Percentiles rank a stretch among this genome's conserved stretches.
Evolutionary conservation across 1,140 invertebrate genomes (phyloP).

Genomic region (Drosophila kepulauana): DNA sequence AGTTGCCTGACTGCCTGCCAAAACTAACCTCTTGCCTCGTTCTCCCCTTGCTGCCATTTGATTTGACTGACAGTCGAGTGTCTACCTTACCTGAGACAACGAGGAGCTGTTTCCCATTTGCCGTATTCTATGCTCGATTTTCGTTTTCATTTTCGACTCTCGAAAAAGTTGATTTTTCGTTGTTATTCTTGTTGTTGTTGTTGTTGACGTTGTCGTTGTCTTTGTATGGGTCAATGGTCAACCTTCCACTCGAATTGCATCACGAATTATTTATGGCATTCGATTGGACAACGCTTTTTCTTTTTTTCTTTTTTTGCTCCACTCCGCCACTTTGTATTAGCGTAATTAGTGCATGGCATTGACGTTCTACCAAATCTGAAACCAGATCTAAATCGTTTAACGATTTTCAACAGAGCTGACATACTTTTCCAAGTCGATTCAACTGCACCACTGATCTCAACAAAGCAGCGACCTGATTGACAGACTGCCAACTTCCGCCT

Average conservation of each 20-base stretch:
- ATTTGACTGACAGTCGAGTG: slow-evolving; percentile 51
- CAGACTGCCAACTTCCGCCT: slow-evolving; percentile 11
- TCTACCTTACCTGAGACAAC: slow-evolving; percentile 23
- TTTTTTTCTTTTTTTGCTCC: background rate
- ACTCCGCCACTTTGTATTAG: slow-evolving; percentile 13
- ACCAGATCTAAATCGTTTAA: slow-evolving; percentile 16
- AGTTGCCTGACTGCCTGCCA: slow-evolving; percentile 29
- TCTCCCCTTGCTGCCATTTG: background rate
- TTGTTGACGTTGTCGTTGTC: slow-evolving; percentile 3
- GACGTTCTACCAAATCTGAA: slow-evolving; percentile 20
- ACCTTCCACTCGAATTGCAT: slow-evolving; percentile 38
- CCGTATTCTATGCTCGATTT: slow-evolving; percentile 26
- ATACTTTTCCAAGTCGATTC: slow-evolving; percentile 1
- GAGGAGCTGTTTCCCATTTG: background rate
- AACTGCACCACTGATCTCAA: background rate
- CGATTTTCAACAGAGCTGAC: slow-evolving; percentile 24
- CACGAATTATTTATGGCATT: slow-evolving; percentile 50
- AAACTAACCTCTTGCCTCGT: background rate
- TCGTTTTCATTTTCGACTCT: slow-evolving; percentile 49
- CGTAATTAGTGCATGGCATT: slow-evolving; percentile 43
- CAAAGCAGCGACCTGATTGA: background rate
- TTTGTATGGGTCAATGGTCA: slow-evolving; percentile 20
- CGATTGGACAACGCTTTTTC: slow-evolving; percentile 21
- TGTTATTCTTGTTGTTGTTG: background rate
- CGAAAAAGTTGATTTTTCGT: slow-evolving; percentile 23